These are phyloP conservation scores for Dendroctonus ponderosae DNA, from an alignment of 1,140 invertebrate species.

Conservation along the genomic window DNA sequence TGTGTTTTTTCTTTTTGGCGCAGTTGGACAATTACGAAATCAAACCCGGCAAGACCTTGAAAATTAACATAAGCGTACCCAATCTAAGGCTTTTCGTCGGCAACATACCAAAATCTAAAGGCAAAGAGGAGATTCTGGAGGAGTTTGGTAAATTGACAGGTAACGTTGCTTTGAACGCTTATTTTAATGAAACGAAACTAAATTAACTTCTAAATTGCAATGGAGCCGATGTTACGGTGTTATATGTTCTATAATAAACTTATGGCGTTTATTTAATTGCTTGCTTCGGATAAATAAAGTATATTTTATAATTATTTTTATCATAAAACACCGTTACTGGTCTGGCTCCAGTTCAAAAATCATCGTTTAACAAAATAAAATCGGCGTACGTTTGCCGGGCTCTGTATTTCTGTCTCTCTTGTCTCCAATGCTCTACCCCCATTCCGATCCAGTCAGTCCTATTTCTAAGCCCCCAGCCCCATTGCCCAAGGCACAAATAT, in stretches of 20 bases:
- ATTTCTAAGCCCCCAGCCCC: conserved; percentile 27
- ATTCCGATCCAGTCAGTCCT: conserved; percentile 12
- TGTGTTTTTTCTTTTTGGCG: conserved; percentile 63
- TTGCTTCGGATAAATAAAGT: neutral
- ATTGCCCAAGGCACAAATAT: conserved; percentile 54
- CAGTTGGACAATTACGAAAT: conserved; percentile 99
- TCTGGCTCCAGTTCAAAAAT: conserved; percentile 3
- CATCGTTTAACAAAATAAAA: conserved; percentile 8
- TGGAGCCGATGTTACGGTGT: conserved; percentile 8
- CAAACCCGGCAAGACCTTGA: conserved; percentile 97
- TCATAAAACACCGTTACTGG: neutral
- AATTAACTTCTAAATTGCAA: conserved; percentile 11
- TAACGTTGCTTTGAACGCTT: conserved; percentile 64
- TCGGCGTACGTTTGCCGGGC: conserved; percentile 49
- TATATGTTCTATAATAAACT: neutral
- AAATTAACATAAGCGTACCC: conserved; percentile 99
- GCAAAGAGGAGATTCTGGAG: conserved; percentile 99
- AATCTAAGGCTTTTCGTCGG: conserved; percentile 99
- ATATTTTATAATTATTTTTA: no score
- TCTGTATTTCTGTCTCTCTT: conserved; percentile 26
- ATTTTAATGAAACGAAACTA: conserved; percentile 9
- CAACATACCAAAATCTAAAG: conserved; percentile 99
- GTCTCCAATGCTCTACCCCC: conserved; percentile 9
- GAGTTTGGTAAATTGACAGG: conserved; percentile 99
- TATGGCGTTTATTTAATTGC: neutral